Percentiles rank a stretch among this genome's conserved stretches.
Evolutionary conservation across 37 sponge, comb jelly and placozoan species (phyloP).

Genomic region (Chondrosia reniformis): DNA sequence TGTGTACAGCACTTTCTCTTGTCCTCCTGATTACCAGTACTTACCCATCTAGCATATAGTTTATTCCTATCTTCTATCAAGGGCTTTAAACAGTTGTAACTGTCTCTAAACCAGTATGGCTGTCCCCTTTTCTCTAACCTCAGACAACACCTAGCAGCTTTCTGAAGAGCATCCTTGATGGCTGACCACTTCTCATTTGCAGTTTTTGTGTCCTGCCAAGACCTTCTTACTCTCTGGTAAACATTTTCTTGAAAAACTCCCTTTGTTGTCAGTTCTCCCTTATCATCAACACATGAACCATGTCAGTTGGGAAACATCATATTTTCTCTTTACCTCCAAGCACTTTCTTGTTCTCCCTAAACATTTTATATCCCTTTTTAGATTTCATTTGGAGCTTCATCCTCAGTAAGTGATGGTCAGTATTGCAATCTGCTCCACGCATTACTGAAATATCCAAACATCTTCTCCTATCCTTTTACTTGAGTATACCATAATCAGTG

Average conservation of each 20-base stretch:
- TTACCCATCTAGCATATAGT: constrained; percentile 12
- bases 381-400: neutral
- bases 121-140: constrained; percentile 15
- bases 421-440: constrained; percentile 12
- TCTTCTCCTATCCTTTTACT: neutral
- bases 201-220: neutral
- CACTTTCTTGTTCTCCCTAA: too few relatives aligned
- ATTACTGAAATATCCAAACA: constrained; percentile 11
- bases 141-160: too few relatives aligned
- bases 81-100: constrained; percentile 7
- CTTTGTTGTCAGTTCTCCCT: too few relatives aligned
- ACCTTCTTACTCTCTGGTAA: too few relatives aligned
- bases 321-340: too few relatives aligned
- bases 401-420: constrained; percentile 18
- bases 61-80: constrained; percentile 29
- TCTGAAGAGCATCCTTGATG: too few relatives aligned
- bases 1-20: constrained; percentile 1
- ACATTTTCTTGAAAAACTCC: too few relatives aligned
- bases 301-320: constrained; percentile 3
- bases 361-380: too few relatives aligned
- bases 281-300: neutral
- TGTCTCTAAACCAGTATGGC: constrained; percentile 50
- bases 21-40: neutral
- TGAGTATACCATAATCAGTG: constrained; percentile 10
- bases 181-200: neutral